Evolutionary conservation across 2,797 vertebrate genomes (phyloP).

Genomic region (Melanogrammus aeglefinus): DNA sequence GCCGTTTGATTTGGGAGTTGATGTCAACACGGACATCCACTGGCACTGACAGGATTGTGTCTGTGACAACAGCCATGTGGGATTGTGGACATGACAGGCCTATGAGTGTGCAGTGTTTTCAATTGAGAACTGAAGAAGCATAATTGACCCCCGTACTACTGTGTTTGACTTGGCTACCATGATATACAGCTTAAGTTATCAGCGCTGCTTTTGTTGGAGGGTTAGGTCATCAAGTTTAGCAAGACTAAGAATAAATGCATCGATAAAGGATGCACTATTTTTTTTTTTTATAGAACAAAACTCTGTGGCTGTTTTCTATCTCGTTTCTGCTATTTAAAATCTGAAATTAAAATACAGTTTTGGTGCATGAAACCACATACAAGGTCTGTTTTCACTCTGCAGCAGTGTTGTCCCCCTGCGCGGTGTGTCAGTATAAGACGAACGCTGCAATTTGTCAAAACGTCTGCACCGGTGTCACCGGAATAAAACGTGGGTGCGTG

Average conservation of each 20-base stretch:
- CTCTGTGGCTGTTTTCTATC: too few species aligned
- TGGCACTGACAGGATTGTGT: not conserved
- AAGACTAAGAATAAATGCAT: not conserved
- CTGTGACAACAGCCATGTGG: not conserved
- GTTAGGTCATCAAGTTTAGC: not conserved
- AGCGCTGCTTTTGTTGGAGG: too few species aligned
- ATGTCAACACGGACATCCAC: not conserved
- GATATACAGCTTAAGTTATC: not conserved
- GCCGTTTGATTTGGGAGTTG: slow-evolving; percentile 34
- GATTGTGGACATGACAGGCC: not conserved
- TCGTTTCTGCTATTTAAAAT: too few species aligned
- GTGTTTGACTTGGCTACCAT: not conserved
- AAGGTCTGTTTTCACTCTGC: not conserved
- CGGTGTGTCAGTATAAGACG: not conserved
- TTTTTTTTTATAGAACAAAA: not conserved
- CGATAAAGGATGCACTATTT: not conserved
- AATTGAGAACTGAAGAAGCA: not conserved
- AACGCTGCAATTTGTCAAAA: not conserved
- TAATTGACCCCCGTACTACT: not conserved
- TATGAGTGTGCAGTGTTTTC: not conserved
- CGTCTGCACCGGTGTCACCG: not conserved
- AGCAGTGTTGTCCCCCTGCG: not conserved
- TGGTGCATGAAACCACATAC: not conserved
- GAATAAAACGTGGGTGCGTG: not conserved
- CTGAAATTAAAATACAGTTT: not conserved